A percentile compares a stretch with the other conserved stretches of the same genome.
Evolutionary conservation across 35 echinoderm and acorn worm species (phyloP).

Genomic region (Lytechinus variegatus): DNA sequence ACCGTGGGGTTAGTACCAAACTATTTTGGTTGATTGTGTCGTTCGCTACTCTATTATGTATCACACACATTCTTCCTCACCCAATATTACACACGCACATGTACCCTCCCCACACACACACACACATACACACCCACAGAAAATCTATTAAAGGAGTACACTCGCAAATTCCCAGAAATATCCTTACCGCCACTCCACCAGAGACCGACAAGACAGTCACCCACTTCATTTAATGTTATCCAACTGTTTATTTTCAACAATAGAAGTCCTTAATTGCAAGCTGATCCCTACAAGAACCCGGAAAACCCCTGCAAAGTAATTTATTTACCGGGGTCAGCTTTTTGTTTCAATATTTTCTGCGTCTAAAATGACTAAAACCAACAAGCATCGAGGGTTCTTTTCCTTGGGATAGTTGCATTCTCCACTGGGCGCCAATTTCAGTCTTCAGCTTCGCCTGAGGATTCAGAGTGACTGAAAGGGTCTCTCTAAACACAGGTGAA

Average conservation of each 20-base stretch:
- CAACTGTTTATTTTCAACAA: conserved; percentile 20
- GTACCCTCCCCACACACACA: not conserved
- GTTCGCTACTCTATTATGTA: too few relatives aligned
- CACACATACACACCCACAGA: not conserved
- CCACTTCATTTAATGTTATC: not conserved
- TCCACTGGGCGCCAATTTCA: not conserved
- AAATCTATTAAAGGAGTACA: too few relatives aligned
- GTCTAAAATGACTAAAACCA: not conserved
- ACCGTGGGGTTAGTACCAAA: too few relatives aligned
- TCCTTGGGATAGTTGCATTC: not conserved
- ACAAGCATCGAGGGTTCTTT: not conserved
- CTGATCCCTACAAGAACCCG: not conserved
- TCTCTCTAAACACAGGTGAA: not conserved
- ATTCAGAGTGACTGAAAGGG: not conserved
- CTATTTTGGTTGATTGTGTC: too few relatives aligned
- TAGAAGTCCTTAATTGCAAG: not conserved
- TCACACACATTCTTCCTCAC: too few relatives aligned
- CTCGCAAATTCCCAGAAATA: not conserved
- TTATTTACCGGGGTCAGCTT: not conserved
- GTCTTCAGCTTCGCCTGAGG: not conserved
- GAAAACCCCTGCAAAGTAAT: conserved; percentile 17
- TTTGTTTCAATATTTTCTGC: conserved; percentile 13
- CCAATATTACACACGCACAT: too few relatives aligned
- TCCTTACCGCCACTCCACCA: not conserved
- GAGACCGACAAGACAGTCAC: not conserved